These are phyloP conservation scores for Littorina saxatilis DNA, from an alignment of 1,140 invertebrate genomes.

Conservation along the genomic window DNA sequence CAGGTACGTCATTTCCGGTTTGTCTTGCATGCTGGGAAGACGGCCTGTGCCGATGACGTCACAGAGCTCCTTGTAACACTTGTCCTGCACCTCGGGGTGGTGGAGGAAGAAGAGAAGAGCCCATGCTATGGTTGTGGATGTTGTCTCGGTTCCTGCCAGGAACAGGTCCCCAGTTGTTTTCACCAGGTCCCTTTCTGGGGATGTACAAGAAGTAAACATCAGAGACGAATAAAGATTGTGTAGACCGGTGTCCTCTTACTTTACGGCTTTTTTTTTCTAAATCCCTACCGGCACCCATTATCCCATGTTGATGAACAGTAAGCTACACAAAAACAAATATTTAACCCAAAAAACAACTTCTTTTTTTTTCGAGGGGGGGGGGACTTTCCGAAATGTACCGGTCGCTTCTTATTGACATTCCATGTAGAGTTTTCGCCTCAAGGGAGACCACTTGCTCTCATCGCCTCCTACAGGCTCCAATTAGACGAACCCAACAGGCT, in stretches of 20 bases:
- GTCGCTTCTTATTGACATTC: too few species aligned
- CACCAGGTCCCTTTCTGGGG: constrained; percentile 52
- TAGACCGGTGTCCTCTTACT: neutral
- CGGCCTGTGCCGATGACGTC: constrained; percentile 38
- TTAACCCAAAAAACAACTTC: neutral
- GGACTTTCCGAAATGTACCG: too few species aligned
- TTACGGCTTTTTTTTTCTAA: neutral
- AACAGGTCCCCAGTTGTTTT: constrained; percentile 82
- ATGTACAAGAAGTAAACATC: too few species aligned
- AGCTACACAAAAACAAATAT: neutral
- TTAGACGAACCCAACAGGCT: too few species aligned
- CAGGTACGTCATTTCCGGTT: constrained; percentile 44
- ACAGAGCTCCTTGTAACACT: constrained; percentile 93
- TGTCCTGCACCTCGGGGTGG: constrained; percentile 84
- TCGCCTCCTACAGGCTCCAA: too few species aligned
- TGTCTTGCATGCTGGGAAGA: constrained; percentile 45
- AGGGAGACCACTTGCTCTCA: too few species aligned
- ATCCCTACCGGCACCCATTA: neutral
- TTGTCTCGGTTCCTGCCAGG: constrained; percentile 93
- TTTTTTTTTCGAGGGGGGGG: neutral
- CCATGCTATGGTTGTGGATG: constrained; percentile 90
- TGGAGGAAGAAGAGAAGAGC: constrained; percentile 88
- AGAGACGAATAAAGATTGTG: constrained; percentile 75
- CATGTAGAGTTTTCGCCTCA: too few species aligned
- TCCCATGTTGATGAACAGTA: too few species aligned